Base-by-base conservation (phyloP, 2,113 vertebrate genomes). In the Dendropsophus ebraccatus region DNA sequence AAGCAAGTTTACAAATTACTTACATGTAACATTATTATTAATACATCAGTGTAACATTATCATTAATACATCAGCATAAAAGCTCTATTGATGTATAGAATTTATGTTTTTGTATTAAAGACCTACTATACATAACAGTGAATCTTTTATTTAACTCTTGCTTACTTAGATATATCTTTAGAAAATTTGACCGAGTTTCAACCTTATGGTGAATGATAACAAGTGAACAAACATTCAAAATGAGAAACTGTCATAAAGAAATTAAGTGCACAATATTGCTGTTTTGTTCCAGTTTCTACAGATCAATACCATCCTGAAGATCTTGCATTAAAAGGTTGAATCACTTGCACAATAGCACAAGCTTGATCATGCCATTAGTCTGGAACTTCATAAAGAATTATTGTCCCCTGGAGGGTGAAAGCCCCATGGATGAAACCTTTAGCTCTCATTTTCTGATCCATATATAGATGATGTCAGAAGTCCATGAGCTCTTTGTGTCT, bases 261-360 rank as follows among this genome's bases (percentile, higher is more conserved):
- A 79, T 79, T 35, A 79, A 79, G 28, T 41, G 76, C 52, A 79
- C 76, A 60, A 79, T 79, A 79, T 79, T 79, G 76, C 35, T 60
- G 54, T 79, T 60, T 79, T 79, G 76, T 58, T 58, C 52, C 54
- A 58, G 52, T 79, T 79, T 79, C 52, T 58, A 2, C 3, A 16
- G 54, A 79, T 79, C 76, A 60, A 79, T 79, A 79, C 32, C 54
- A 35, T 79, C 21, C 76, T 37, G 49, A 79, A 79, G 54, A 58
- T 79, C 76, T 58, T 25, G 56, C 32, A 60, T 41, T 37, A 21
- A 79, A 56, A 56, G 76, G 76, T 58, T 58, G 76, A 79, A 79
- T 79, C 76, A 52, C 21, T 79, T 37, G 41, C 2, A 67, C 28
- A 11, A 65, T 16, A 81, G 37, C 35, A 62, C 5, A 28, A n/a